These are phyloP conservation scores for Caradrina clavipalpis DNA, from an alignment of 2,888 invertebrate genomes.

Conservation along the genomic window DNA sequence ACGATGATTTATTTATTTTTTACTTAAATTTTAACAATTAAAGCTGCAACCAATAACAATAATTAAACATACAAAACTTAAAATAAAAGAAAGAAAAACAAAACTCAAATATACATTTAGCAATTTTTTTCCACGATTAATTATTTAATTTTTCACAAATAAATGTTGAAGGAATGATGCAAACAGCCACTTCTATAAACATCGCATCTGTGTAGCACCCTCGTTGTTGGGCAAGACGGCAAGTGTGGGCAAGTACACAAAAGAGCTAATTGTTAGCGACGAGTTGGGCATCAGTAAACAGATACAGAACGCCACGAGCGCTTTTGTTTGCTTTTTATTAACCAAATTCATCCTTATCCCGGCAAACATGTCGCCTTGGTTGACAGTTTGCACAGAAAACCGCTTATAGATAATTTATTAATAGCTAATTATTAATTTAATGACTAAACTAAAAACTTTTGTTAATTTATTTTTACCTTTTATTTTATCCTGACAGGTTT, in stretches of 20 bases:
- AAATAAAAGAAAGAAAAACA: too few species aligned
- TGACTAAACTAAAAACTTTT: neutral
- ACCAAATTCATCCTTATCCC: conserved; percentile 66
- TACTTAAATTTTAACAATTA: too few species aligned
- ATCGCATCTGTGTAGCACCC: conserved; percentile 62
- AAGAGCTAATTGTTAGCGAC: conserved; percentile 82
- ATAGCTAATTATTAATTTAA: conserved; percentile 3
- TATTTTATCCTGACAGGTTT: too few species aligned
- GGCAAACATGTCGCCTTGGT: conserved; percentile 52
- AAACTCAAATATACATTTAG: too few species aligned
- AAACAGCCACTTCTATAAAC: conserved; percentile 57
- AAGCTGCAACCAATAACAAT: too few species aligned
- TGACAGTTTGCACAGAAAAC: conserved; percentile 47
- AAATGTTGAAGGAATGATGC: neutral
- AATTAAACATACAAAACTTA: too few species aligned
- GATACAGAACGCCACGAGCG: conserved; percentile 66
- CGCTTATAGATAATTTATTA: conserved; percentile 36
- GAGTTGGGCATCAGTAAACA: conserved; percentile 79
- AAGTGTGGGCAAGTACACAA: conserved; percentile 79
- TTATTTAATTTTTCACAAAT: too few species aligned
- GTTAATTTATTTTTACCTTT: too few species aligned
- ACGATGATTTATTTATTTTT: too few species aligned
- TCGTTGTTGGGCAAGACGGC: conserved; percentile 72
- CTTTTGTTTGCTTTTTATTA: conserved; percentile 76
- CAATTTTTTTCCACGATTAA: too few species aligned